Evolutionary conservation across 2,797 vertebrate species (phyloP), one percentile per base, ranked within the genome.

Genomic region (Hyperoplus immaculatus): DNA sequence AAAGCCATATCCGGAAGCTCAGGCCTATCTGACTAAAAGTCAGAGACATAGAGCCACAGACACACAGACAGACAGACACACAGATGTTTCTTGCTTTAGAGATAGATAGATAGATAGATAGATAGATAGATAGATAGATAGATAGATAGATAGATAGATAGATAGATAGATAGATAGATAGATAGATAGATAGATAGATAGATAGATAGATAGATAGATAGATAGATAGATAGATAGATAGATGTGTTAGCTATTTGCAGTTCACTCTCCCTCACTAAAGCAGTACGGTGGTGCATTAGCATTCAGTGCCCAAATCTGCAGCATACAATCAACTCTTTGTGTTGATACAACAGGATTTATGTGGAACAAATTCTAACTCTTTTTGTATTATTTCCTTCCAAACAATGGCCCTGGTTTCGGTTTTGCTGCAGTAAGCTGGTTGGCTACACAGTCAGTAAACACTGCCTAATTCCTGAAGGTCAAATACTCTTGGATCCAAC

Each of bases 391-490:
- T 74, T 87, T 86, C 74, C 58, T 82, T 73, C 70, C 50, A 71
- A 80, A 90, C 85, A 91, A 90, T 86, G 80, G 75, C 45, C 45
- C 66, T 78, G 81, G 81, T 75, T 83, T 69, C 60, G 56, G 71
- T 84, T 90, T 84, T 81, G 88, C 89, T 87, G 82, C 78, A 56
- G 78, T 88, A 85, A 91, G 90, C 83, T 72, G 49, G 66, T 77
- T 64, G 72, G 83, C 85, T 78, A 69, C 78, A 54, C 75, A 77
- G 63, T 68, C 62, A 18, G 70, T 80, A 87, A 85, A 83, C 82
- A 82, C 69, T 58, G 74, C 47, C 64, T 85, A 84, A 90, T 86
- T 90, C 83, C 75, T 90, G 83, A 92, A 87, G 87, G 89, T 90
- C 85, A 90, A 91, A 87, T 64, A 85, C 67, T 57, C 64, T 61